Evolutionary conservation across 2,113 vertebrate genomes (phyloP).

Genomic region (Sylvilagus bachmani): DNA sequence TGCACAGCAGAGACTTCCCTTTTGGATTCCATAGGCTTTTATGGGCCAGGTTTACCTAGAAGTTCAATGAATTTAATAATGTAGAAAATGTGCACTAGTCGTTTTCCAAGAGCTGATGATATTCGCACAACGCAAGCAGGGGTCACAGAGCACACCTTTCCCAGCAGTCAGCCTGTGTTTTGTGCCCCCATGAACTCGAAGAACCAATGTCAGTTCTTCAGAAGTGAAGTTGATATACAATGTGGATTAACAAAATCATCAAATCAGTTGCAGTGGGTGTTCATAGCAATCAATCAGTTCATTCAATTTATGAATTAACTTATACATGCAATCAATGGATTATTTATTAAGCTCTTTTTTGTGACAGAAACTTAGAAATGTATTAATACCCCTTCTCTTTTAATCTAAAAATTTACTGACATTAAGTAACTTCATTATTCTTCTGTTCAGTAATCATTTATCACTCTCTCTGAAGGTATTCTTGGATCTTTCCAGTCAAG

Average conservation of each 20-base stretch:
- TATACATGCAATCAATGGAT: neutral
- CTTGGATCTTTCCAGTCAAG: neutral
- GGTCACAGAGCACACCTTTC: neutral
- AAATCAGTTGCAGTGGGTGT: neutral
- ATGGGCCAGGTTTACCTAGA: neutral
- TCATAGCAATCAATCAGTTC: neutral
- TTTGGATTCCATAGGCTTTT: neutral
- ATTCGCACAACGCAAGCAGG: fast-evolving
- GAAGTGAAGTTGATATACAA: neutral
- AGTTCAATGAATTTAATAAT: neutral
- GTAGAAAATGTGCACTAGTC: neutral
- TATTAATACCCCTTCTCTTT: neutral
- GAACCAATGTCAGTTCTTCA: neutral
- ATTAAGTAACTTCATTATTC: neutral
- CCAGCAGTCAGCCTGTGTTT: neutral
- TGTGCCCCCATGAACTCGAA: neutral
- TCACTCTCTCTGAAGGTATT: neutral
- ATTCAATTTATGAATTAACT: neutral
- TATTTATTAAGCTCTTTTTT: conserved; percentile 1
- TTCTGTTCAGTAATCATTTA: neutral
- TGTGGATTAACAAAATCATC: neutral
- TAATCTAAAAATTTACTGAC: conserved; percentile 7
- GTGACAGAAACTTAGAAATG: neutral
- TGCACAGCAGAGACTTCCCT: neutral
- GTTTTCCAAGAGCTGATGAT: neutral